Base-by-base conservation (phyloP, 2,797 vertebrate species). In the Hypotaenidia philippensis region DNA sequence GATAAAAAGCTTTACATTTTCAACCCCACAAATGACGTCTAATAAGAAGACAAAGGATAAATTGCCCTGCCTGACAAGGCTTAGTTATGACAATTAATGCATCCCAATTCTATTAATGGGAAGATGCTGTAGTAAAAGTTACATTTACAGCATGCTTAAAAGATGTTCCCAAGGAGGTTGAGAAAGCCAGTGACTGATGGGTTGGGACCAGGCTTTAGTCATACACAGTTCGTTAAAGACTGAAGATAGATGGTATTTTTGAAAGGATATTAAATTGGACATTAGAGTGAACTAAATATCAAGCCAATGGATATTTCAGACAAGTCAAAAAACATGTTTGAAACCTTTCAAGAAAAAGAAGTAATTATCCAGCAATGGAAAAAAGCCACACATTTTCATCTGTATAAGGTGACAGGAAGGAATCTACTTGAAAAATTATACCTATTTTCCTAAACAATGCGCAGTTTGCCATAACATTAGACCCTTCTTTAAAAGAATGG, bases 261-360 rank as follows among this genome's bases (percentile, higher is more conserved):
- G n/a, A 65, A 85, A 82, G 27, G 3, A 1, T 34, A 47, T 63
- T 77, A 66, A 70, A 70, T 4, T n/a, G 36, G 6, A 56, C 9
- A 22, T 49, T n/a, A 83, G 20, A 38, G 20, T 41, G 17, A 87
- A 40, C 17, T 83, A 71, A 81, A 11, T 34, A 6, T 47, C 36
- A 64, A 89, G 79, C 9, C 2, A 8, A 53, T 26, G 13, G 18
- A 7, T 13, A 56, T 10, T 80, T 80, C 47, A 49, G 27, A 88
- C 23, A 27, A 68, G 26, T 16, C 0, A 1, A 81, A 17, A 36
- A 68, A 17, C 3, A 0, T 9, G 9, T 65, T 61, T 72, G 16
- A 21, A 82, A 87, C 21, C 12, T 61, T 77, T 50, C 25, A 66
- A 32, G 18, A 83, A 88, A 64, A 19, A 50, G 6, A 83, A 64